Percentiles rank a stretch among this genome's conserved stretches.
Conservation (phyloP, 2,113 vertebrate species). For the Melanocharis versteri region DNA sequence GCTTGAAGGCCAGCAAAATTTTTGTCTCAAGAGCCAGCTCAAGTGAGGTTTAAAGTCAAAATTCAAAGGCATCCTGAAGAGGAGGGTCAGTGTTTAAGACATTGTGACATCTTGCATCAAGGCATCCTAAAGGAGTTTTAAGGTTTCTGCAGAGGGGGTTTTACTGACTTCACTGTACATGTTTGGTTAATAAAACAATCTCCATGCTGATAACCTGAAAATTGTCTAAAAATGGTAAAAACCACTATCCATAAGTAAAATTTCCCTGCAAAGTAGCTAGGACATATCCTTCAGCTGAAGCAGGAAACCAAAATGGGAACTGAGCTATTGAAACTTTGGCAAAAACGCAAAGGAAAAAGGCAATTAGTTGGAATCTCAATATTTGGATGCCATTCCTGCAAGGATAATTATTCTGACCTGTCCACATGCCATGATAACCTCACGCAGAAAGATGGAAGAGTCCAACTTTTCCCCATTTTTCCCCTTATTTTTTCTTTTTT, state of each 20-base stretch:
- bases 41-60: neutral
- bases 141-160: neutral
- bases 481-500: neutral
- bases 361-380: neutral
- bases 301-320: neutral
- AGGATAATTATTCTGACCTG: neutral
- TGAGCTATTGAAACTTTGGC: neutral
- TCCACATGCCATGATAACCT: neutral
- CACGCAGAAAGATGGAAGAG: neutral
- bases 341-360: neutral
- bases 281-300: neutral
- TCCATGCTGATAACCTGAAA: neutral
- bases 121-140: neutral
- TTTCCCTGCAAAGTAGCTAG: neutral
- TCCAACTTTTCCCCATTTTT: neutral
- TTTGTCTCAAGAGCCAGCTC: neutral
- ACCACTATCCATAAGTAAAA: neutral
- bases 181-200: neutral
- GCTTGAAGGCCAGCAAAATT: neutral
- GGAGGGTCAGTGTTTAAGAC: neutral
- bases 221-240: neutral
- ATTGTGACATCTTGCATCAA: neutral
- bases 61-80: neutral
- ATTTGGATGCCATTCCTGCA: neutral
- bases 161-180: rapidly evolving